Evolutionary conservation across 92 coral and sea anemone species (phyloP).

Genomic region (Heliopora coerulea): DNA sequence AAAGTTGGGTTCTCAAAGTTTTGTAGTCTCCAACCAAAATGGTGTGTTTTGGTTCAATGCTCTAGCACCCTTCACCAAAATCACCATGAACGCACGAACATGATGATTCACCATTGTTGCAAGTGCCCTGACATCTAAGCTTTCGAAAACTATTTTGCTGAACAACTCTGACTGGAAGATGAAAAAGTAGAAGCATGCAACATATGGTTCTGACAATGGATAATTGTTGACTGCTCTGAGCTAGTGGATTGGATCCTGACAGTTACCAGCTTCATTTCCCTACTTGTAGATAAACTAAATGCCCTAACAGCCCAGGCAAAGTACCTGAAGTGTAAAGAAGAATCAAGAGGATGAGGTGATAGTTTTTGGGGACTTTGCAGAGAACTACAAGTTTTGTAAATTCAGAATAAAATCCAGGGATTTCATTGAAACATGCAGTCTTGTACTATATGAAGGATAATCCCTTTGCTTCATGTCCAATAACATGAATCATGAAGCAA

Average conservation of each 20-base stretch:
- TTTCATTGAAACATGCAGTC: slow-evolving; percentile 48
- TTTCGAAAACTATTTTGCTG: slow-evolving; percentile 37
- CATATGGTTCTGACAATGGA: slow-evolving; percentile 52
- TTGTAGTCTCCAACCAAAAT: slow-evolving; percentile 58
- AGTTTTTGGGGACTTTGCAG: slow-evolving; percentile 51
- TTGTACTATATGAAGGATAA: slow-evolving; percentile 46
- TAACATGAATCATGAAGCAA: slow-evolving; percentile 48
- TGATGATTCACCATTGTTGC: slow-evolving; percentile 49
- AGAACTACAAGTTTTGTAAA: slow-evolving; percentile 40
- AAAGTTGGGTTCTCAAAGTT: slow-evolving; percentile 45
- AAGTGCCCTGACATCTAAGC: slow-evolving; percentile 45
- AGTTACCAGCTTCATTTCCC: slow-evolving; percentile 33
- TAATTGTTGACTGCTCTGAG: slow-evolving; percentile 48
- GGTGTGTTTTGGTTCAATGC: slow-evolving; percentile 54
- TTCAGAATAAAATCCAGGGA: slow-evolving; percentile 47
- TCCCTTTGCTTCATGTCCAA: slow-evolving; percentile 50
- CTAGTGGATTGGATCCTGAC: slow-evolving; percentile 45
- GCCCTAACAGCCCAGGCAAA: slow-evolving; percentile 46
- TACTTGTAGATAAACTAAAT: slow-evolving; percentile 42
- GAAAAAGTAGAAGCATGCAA: slow-evolving; percentile 28
- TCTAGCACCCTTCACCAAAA: slow-evolving; percentile 50
- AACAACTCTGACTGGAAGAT: slow-evolving; percentile 45
- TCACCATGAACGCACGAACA: slow-evolving; percentile 51
- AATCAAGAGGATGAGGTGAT: slow-evolving; percentile 50
- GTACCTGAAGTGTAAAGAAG: slow-evolving; percentile 54